Base-by-base conservation (phyloP, 1,140 invertebrate genomes). In the Drosophila navojoa region DNA sequence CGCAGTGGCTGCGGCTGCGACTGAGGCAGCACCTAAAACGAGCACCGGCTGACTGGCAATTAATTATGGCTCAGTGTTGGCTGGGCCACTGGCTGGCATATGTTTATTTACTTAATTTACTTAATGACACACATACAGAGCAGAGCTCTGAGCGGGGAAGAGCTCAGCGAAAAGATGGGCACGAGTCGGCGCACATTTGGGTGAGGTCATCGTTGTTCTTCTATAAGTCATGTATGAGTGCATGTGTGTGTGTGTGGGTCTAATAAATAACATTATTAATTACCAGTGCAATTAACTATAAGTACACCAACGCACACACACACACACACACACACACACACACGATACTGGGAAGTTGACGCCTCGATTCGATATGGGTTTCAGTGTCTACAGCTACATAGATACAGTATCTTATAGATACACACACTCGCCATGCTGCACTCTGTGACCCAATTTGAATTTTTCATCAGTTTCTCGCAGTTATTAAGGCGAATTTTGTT, bases 71-170 rank as follows among this genome's bases (percentile, higher is more conserved):
- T 79, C 68, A 72, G 50, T 79, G 81, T 54, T 19, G 19, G 27
- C 27, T 79, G 53, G 72, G 47, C 49, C 71, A 64, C 49, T 71
- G 61, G 47, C 76, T 66, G 82, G 72, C 89, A 90, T 90, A 87
- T 90, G 89, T 90, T 91, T 90, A 91, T 91, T 89, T 90, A 89
- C 87, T 90, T 90, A 90, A 90, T 90, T 90, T 91, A 91, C 89
- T 91, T 90, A 90, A 90, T 90, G 78, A 90, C 84, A 87, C 63
- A 79, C 75, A 77, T 49, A 73, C 49, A 53, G 16, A 15, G 35
- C 70, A 47, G 25, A 45, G 29, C 70, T 15, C 70, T 32, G 25
- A 45, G 22, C 70, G 15, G 60, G 35, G 63, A 50, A 22, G 68
- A 76, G 27, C 70, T 19, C 52, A 40, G 63, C 45, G 19, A 59